These are phyloP conservation scores for Cyclophora punctaria DNA, from an alignment of 2,888 invertebrate species.

Conservation along the genomic window DNA sequence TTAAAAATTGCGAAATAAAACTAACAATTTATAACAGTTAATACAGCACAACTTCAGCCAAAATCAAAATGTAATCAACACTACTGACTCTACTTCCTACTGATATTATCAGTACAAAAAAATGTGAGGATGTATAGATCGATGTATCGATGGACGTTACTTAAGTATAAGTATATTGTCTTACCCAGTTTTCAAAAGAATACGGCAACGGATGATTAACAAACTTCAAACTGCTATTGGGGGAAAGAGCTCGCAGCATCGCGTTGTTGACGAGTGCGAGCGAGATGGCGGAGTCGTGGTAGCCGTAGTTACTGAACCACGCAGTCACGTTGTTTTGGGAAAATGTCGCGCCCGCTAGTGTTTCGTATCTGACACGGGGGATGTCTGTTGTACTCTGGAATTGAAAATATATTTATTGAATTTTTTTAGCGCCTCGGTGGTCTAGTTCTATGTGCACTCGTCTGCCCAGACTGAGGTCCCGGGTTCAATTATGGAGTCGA, in stretches of 20 bases:
- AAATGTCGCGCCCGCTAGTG: conserved; percentile 76
- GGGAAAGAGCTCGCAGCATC: conserved; percentile 63
- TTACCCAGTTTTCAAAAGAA: conserved; percentile 75
- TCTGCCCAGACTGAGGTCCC: no score
- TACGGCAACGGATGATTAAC: conserved; percentile 83
- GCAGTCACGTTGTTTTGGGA: conserved; percentile 67
- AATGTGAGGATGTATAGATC: no score
- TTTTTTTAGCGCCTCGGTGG: no score
- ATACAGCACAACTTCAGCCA: background rate
- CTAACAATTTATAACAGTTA: background rate
- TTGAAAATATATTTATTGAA: background rate
- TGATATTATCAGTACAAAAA: no score
- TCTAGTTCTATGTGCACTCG: no score
- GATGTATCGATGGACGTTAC: no score
- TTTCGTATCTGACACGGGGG: conserved; percentile 63
- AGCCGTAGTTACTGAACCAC: conserved; percentile 87
- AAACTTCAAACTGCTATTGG: conserved; percentile 61
- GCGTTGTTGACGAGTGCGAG: conserved; percentile 79
- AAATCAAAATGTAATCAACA: no score
- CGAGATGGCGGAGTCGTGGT: conserved; percentile 82
- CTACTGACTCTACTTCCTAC: no score
- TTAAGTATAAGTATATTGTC: conserved; percentile 7
- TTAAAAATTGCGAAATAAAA: no score
- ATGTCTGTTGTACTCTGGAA: conserved; percentile 46
- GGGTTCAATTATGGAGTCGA: no score